Percentiles rank a stretch among this genome's conserved stretches.
Conservation (phyloP, 2,113 vertebrate species). For the Micronycteris hirsuta region DNA sequence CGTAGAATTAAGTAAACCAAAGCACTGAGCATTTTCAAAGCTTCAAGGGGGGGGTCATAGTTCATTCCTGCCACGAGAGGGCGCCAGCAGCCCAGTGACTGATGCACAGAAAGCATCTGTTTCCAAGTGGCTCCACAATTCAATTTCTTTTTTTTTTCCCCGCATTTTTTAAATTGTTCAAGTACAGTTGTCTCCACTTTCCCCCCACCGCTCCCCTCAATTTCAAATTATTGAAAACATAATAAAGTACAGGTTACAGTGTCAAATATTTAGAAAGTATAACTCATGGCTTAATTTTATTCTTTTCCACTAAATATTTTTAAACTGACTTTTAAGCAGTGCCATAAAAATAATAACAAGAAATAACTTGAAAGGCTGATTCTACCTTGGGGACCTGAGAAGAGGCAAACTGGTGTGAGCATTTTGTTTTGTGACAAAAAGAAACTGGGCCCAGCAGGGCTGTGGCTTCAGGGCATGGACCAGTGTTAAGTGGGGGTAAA, state of each 20-base stretch:
- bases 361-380: no score
- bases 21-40: neutral
- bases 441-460: neutral
- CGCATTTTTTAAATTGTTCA: no score
- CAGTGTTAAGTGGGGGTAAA: neutral
- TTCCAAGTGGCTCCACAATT: neutral
- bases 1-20: neutral
- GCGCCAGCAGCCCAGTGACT: neutral
- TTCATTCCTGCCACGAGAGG: conserved; percentile 9
- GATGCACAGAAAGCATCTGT: neutral
- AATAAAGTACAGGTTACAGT: neutral
- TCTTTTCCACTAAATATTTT: neutral
- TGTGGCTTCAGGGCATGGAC: no score
- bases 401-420: neutral
- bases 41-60: neutral
- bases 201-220: no score
- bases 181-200: no score
- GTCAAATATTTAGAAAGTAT: neutral
- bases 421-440: neutral
- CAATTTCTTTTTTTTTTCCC: no score
- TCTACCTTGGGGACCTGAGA: no score
- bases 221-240: neutral
- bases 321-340: neutral
- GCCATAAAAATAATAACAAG: neutral
- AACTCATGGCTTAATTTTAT: neutral